A percentile compares a stretch with the other conserved stretches of the same genome.
Conservation (phyloP, 1,140 invertebrate species). For the Diabrotica virgifera region DNA sequence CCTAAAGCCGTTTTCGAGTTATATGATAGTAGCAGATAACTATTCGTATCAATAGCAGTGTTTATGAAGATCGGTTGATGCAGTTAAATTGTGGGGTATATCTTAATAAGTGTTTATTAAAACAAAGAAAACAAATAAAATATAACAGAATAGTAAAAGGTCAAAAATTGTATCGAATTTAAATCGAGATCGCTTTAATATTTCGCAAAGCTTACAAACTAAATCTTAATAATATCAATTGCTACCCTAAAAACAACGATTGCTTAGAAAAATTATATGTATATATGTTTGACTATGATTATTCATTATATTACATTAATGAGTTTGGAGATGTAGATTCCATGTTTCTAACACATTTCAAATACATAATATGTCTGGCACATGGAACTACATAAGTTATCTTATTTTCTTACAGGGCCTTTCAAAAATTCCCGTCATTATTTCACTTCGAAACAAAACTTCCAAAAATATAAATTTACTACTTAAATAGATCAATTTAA, state of each 20-base stretch:
- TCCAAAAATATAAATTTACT: background rate
- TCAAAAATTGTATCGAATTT: constrained; percentile 40
- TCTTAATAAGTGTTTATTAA: constrained; percentile 3
- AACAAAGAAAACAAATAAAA: constrained; percentile 18
- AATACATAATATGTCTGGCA: constrained; percentile 32
- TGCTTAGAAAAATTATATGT: constrained; percentile 52
- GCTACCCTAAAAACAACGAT: constrained; percentile 50
- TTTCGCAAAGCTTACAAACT: constrained; percentile 50
- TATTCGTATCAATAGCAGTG: too few relatives aligned
- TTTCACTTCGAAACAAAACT: background rate
- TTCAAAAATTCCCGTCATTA: background rate
- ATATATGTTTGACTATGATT: constrained; percentile 47
- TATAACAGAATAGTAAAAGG: constrained; percentile 39
- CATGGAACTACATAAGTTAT: constrained; percentile 40
- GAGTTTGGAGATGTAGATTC: constrained; percentile 43
- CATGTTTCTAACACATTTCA: constrained; percentile 37
- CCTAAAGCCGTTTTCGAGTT: too few relatives aligned
- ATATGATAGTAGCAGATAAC: too few relatives aligned
- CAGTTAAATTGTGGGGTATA: background rate
- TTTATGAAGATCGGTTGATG: too few relatives aligned
- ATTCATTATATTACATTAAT: constrained; percentile 47
- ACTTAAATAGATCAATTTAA: too few relatives aligned
- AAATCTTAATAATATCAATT: constrained; percentile 49
- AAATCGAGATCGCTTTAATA: constrained; percentile 47
- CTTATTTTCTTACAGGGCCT: constrained; percentile 11